These are phyloP conservation scores for Thecocarcelia acutangulata DNA, from an alignment of 2,888 invertebrate genomes.

Conservation along the genomic window DNA sequence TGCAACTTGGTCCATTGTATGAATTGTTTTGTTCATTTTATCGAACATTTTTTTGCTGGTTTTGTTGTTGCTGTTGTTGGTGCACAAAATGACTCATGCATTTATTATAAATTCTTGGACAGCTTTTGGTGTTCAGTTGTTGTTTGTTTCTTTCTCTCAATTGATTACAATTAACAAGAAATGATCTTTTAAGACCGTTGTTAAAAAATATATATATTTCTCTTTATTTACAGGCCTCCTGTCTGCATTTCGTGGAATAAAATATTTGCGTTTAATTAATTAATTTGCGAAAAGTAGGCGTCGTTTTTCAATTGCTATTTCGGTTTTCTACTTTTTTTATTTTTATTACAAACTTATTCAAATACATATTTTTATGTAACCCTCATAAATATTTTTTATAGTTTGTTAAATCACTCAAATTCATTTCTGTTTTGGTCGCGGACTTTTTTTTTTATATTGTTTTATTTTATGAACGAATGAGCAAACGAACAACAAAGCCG, in stretches of 20 bases:
- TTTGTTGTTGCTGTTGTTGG: background rate
- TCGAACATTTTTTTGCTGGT: constrained; percentile 16
- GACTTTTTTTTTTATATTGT: constrained; percentile 26
- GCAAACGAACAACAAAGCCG: constrained; percentile 22
- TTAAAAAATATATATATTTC: constrained; percentile 23
- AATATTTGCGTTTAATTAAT: constrained; percentile 36
- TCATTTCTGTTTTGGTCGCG: constrained; percentile 12
- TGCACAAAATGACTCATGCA: constrained; percentile 50
- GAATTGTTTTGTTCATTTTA: constrained; percentile 35
- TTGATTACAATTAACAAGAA: constrained; percentile 67
- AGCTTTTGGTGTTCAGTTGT: constrained; percentile 25
- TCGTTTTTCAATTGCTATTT: constrained; percentile 28
- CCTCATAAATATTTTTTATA: constrained; percentile 35
- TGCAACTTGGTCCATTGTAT: constrained; percentile 30
- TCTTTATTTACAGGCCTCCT: constrained; percentile 43
- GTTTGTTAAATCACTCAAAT: constrained; percentile 40
- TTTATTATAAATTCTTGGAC: constrained; percentile 39
- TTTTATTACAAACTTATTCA: background rate
- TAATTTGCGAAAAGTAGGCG: constrained; percentile 36
- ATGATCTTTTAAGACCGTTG: constrained; percentile 17
- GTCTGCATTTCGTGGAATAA: constrained; percentile 33
- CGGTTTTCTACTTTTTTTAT: constrained; percentile 22
- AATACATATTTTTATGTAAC: constrained; percentile 19
- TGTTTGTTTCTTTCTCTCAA: constrained; percentile 48
- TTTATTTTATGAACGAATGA: constrained; percentile 29